Percentiles rank a stretch among this genome's conserved stretches.
Evolutionary conservation across 2,113 vertebrate species (phyloP).

Genomic region (Morone saxatilis): DNA sequence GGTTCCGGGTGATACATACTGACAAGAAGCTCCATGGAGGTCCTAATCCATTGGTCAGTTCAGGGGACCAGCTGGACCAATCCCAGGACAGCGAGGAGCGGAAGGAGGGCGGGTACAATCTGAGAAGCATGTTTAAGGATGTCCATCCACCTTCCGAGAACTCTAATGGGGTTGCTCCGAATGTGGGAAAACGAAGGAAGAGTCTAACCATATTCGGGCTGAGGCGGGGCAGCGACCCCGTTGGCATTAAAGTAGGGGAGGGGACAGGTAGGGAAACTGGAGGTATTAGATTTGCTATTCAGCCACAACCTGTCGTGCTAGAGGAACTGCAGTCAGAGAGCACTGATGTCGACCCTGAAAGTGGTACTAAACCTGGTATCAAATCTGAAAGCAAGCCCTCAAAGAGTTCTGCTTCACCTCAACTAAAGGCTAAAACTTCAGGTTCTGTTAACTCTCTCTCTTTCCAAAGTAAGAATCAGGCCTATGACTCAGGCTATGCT

Average conservation of each 20-base stretch:
- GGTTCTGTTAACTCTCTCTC: constrained; percentile 12
- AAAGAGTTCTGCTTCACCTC: neutral
- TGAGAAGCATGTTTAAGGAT: constrained; percentile 83
- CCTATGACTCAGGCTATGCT: neutral
- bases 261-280: constrained; percentile 13
- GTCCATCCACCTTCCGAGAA: constrained; percentile 42
- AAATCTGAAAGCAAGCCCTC: neutral
- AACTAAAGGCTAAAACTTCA: neutral
- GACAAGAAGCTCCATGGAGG: constrained; percentile 88
- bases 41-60: constrained; percentile 68
- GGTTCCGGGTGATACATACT: constrained; percentile 93
- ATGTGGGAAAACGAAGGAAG: constrained; percentile 67
- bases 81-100: constrained; percentile 77
- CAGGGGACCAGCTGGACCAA: constrained; percentile 71
- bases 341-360: neutral
- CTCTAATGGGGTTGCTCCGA: constrained; percentile 53
- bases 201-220: constrained; percentile 68
- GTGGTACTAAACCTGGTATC: constrained; percentile 11
- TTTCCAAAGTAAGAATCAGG: constrained; percentile 14
- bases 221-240: constrained; percentile 68
- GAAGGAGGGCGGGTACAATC: constrained; percentile 72
- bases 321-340: constrained; percentile 49
- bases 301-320: constrained; percentile 56
- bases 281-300: constrained; percentile 37
- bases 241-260: constrained; percentile 47